Base-by-base conservation (phyloP, 2,113 vertebrate species). In the Psittacula cyanocephala region DNA sequence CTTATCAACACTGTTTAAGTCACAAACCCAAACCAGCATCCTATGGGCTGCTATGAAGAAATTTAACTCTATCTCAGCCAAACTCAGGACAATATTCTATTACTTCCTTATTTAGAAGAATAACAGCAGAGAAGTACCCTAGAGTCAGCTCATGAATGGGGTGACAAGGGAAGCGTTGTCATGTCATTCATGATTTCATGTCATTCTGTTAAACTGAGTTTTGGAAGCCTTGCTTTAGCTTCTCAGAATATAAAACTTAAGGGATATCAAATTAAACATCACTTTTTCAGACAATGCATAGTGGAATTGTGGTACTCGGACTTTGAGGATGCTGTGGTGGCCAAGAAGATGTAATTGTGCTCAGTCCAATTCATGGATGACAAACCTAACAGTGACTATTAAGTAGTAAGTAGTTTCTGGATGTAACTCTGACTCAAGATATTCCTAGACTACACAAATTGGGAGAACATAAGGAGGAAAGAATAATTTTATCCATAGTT, bases 91-190 rank as follows among this genome's bases (percentile, higher is more conserved):
- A n/a, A 27, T 29, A 46, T 27, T 24, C 46, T 29, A 13, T n/a
- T 6, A 9, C 27, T 20, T 7, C 13, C 27, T 68, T 31, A 3
- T 69, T 81, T 69, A 22, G 46, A 41, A 53, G 24, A 67, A 43
- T 25, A 50, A 19, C 60, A 49, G 12, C 47, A 39, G n/a, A 71
- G 50, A 62, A 13, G 49, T 44, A 39, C 29, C 27, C 14, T 39
- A 64, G 33, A 78, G n/a, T 25, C 69, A 62, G 0, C 17, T 44
- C 3, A 2, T 0, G 3, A 31, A 19, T 15, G 27, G 6, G 37
- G 14, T 24, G 47, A 41, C 9, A 60, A 68, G 27, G 13, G 7
- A 69, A 64, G 24, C 0, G 7, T 43, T 50, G 53, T 33, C 53
- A n/a, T n/a, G 55, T 57, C 55, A 35, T n/a, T 79, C 50, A 53